A percentile compares a stretch with the other conserved stretches of the same genome.
Conservation (phyloP, 2,888 invertebrate species). For the Monochamus alternatus region DNA sequence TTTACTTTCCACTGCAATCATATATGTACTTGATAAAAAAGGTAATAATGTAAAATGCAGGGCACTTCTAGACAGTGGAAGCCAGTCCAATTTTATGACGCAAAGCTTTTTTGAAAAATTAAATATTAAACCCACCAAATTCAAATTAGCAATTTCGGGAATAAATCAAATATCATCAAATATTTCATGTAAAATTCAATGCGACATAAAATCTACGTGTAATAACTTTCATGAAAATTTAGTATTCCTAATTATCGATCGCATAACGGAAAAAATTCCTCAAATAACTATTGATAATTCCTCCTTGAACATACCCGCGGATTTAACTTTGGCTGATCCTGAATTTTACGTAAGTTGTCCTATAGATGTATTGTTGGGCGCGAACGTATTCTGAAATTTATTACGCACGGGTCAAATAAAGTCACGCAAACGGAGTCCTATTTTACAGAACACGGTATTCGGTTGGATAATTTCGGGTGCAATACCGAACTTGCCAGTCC, state of each 20-base stretch:
- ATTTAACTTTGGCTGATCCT: not conserved
- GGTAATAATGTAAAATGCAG: constrained; percentile 33
- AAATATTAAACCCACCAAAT: constrained; percentile 9
- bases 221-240: constrained; percentile 5
- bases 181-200: not conserved
- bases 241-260: not conserved
- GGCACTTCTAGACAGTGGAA: constrained; percentile 41
- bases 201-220: not conserved
- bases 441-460: not conserved
- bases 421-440: not conserved
- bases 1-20: constrained; percentile 41
- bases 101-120: constrained; percentile 37
- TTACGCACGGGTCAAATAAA: constrained; percentile 3
- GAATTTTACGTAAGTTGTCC: not conserved
- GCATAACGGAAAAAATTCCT: not conserved
- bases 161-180: constrained; percentile 23
- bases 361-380: not conserved
- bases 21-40: constrained; percentile 27
- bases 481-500: not conserved
- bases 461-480: constrained; percentile 1
- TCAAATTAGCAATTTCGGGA: not conserved
- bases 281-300: not conserved
- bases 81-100: constrained; percentile 45
- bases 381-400: not conserved
- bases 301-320: not conserved